Evolutionary conservation across 37 sponge, comb jelly and placozoan genomes (phyloP).

Genomic region (Diacarnus erythraeanus): DNA sequence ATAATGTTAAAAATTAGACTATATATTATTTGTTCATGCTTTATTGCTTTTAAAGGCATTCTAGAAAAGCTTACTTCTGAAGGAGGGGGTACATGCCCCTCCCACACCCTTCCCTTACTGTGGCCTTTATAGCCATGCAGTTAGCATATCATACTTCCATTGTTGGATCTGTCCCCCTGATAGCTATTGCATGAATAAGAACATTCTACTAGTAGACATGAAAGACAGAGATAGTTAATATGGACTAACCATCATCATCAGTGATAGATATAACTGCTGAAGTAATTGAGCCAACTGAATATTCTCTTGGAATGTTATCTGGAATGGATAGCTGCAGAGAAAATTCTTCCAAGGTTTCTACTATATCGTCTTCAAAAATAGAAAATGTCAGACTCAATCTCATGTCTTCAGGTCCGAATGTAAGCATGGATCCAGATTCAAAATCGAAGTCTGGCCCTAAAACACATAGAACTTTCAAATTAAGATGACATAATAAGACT

Average conservation of each 20-base stretch:
- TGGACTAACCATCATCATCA: conserved; percentile 2
- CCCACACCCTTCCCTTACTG: too few species aligned
- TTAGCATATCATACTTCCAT: too few species aligned
- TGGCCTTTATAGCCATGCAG: too few species aligned
- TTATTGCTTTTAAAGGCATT: too few species aligned
- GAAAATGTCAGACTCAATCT: background rate
- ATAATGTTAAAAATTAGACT: too few species aligned
- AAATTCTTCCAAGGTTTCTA: background rate
- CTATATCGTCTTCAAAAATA: conserved; percentile 3
- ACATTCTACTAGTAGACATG: background rate
- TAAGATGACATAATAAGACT: too few species aligned
- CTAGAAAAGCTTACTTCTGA: too few species aligned
- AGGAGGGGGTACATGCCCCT: too few species aligned
- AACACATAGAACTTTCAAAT: background rate
- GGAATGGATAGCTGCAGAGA: background rate
- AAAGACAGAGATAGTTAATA: background rate
- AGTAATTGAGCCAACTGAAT: background rate
- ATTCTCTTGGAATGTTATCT: background rate
- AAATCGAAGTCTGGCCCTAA: background rate
- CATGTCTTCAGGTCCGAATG: background rate
- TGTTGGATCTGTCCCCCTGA: too few species aligned
- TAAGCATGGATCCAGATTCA: background rate
- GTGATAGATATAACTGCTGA: background rate
- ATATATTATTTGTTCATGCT: too few species aligned
- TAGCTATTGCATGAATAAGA: too few species aligned